Evolutionary conservation across 64 coral and sea anemone species (phyloP).

Genomic region (Trachythela sp.): DNA sequence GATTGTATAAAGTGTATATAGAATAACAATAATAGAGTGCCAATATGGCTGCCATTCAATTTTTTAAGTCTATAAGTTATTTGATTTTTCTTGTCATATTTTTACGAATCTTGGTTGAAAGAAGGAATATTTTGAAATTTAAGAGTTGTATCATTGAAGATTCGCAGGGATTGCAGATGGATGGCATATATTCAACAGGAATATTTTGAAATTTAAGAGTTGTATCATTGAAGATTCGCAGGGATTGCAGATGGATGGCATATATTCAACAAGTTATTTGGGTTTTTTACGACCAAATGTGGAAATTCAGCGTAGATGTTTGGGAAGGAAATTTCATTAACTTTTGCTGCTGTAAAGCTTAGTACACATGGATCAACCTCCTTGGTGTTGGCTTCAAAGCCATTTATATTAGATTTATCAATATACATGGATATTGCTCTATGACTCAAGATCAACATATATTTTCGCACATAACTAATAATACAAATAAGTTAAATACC

Average conservation of each 20-base stretch:
- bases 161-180: slow-evolving; percentile 41
- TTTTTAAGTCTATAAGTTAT: slow-evolving; percentile 45
- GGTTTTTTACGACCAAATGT: slow-evolving; percentile 32
- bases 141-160: slow-evolving; percentile 30
- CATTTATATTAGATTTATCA: slow-evolving; percentile 31
- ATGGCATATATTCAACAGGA: too few relatives aligned
- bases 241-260: slow-evolving; percentile 35
- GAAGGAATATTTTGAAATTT: slow-evolving; percentile 37
- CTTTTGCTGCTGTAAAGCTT: slow-evolving; percentile 30
- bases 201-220: slow-evolving; percentile 35
- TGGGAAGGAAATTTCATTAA: slow-evolving; percentile 25
- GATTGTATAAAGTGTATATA: too few relatives aligned
- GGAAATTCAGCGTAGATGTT: slow-evolving; percentile 21
- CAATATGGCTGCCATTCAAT: slow-evolving; percentile 41
- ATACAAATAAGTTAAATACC: too few relatives aligned
- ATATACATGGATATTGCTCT: too few relatives aligned
- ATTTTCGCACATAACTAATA: too few relatives aligned
- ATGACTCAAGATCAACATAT: too few relatives aligned
- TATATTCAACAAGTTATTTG: slow-evolving; percentile 23
- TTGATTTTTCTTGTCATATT: slow-evolving; percentile 43
- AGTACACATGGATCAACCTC: slow-evolving; percentile 27
- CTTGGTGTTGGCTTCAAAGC: slow-evolving; percentile 15
- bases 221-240: slow-evolving; percentile 37
- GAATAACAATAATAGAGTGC: too few relatives aligned
- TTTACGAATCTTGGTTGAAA: slow-evolving; percentile 40